Evolutionary conservation across 2,888 invertebrate species (phyloP).

Genomic region (Subacronicta megacephala): DNA sequence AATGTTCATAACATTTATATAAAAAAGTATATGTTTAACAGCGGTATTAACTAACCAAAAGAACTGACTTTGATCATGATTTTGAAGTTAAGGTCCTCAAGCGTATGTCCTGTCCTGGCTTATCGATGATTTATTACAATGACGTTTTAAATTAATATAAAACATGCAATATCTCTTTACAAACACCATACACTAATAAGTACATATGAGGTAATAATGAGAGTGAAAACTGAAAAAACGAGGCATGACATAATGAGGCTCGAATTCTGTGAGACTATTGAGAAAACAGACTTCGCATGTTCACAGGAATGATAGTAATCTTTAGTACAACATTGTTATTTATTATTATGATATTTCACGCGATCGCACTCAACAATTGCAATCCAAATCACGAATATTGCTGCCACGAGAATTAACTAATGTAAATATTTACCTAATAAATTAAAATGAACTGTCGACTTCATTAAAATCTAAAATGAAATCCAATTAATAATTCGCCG

Average conservation of each 20-base stretch:
- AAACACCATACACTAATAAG: too few species aligned
- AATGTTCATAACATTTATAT: too few species aligned
- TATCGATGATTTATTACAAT: too few species aligned
- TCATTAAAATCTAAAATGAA: conserved; percentile 12
- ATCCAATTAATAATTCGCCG: conserved; percentile 20
- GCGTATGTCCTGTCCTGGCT: too few species aligned
- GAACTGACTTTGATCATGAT: too few species aligned
- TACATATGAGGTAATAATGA: too few species aligned
- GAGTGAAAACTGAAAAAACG: conserved; percentile 36
- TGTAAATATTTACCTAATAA: background rate
- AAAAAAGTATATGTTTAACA: too few species aligned
- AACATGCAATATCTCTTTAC: too few species aligned
- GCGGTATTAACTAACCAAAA: too few species aligned
- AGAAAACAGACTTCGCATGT: conserved; percentile 38
- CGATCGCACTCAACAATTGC: conserved; percentile 10
- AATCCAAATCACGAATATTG: background rate
- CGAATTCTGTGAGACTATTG: conserved; percentile 24
- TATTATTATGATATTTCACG: conserved; percentile 25
- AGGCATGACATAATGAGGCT: conserved; percentile 29
- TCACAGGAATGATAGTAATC: conserved; percentile 31
- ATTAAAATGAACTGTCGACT: conserved; percentile 1
- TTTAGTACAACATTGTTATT: conserved; percentile 17
- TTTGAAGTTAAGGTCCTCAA: too few species aligned
- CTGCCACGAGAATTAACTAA: too few species aligned
- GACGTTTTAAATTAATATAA: too few species aligned